Base-by-base conservation (phyloP, 1,140 invertebrate species). In the Ostrea denselamellosa region DNA sequence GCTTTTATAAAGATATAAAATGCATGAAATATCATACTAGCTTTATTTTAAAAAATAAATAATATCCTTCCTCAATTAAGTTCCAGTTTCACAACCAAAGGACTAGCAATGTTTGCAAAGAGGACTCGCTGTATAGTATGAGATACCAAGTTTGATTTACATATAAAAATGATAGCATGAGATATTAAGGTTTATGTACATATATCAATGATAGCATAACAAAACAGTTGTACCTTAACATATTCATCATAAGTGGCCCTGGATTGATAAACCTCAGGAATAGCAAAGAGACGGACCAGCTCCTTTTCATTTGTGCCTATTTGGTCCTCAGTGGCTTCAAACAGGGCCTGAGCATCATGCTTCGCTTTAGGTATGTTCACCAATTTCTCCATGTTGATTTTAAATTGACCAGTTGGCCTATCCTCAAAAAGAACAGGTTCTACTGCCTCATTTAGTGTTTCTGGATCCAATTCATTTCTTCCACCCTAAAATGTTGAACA, bases 281-380 rank as follows among this genome's bases (percentile, higher is more conserved):
- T 85, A 28, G 92, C 90, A 53, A 94, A 93, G 34, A 94, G 93
- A 14, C 91, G 68, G 87, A 91, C 93, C 83, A 94, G 93, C 9
- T 90, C 92, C 58, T 93, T 92, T 68, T 96, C 95, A 90, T 96
- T 95, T 19, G 95, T 96, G 28, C 95, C 95, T 87, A 95, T 93
- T 54, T 93, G 92, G 52, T 94, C 93, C 53, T 95, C 95, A 17
- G 95, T 92, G 56, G 95, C 92, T 84, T 94, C 89, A 83, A 89
- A 92, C 44, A 93, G 84, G 19, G 89, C 89, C 58, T 93, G 83
- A 19, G 93, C 93, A 71, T 93, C 90, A 8, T 86, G 62, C 86
- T 90, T 87, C 2, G 92, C 92, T 65, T 89, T 90, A 0, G 85
- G 87, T 28, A 86, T 22, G 85, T 93, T 90, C 71, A 88, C 83